Evolutionary conservation across 2,797 vertebrate species (phyloP).

Genomic region (Malurus splendens): DNA sequence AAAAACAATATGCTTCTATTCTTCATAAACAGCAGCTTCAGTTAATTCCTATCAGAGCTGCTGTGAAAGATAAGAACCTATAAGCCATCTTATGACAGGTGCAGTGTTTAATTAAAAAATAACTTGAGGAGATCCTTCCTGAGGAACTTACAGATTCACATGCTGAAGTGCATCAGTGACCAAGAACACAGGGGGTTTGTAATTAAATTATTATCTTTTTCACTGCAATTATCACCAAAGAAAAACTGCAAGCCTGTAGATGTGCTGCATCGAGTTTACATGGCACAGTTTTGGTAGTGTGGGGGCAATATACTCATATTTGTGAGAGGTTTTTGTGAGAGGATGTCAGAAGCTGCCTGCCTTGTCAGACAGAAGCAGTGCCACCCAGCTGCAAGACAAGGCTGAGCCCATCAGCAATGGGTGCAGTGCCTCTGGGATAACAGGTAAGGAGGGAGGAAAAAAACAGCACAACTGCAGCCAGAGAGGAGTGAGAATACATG

Average conservation of each 20-base stretch:
- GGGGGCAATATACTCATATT: no score
- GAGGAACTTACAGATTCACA: neutral
- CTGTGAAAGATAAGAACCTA: neutral
- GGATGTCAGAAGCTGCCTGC: neutral
- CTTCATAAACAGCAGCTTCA: neutral
- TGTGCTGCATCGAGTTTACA: neutral
- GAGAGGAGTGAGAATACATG: neutral
- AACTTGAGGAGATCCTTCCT: neutral
- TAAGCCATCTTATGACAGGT: neutral
- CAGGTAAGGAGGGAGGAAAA: neutral
- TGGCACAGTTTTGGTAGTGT: fast-evolving
- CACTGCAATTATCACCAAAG: neutral
- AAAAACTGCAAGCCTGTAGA: neutral
- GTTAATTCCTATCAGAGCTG: neutral
- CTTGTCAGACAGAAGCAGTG: neutral
- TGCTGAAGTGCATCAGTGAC: neutral
- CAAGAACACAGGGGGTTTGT: neutral
- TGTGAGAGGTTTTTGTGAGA: neutral
- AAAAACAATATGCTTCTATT: neutral
- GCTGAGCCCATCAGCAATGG: neutral
- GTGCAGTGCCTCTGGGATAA: neutral
- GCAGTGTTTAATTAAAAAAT: neutral
- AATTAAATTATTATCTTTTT: neutral
- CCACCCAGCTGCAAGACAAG: neutral
- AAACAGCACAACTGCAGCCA: neutral